Evolutionary conservation across 2,888 invertebrate species (phyloP).

Genomic region (Lampropteryx suffumata): DNA sequence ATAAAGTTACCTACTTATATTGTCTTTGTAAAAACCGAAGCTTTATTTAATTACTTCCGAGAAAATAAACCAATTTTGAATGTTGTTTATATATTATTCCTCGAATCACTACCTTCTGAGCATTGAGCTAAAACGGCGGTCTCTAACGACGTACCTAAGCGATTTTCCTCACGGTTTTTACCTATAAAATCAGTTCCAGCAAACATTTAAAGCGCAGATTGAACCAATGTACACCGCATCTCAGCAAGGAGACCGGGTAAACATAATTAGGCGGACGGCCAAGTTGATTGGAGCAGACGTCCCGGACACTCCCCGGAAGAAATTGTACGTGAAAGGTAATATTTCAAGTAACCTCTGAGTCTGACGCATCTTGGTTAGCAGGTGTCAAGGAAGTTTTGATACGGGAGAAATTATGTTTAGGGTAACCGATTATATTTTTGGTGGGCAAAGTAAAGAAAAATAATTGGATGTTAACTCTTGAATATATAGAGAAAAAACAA

Average conservation of each 20-base stretch:
- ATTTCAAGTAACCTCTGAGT: constrained; percentile 59
- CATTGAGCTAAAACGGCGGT: constrained; percentile 12
- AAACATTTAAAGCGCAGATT: constrained; percentile 49
- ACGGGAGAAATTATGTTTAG: constrained; percentile 34
- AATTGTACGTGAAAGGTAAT: constrained; percentile 64
- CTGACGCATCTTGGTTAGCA: constrained; percentile 47
- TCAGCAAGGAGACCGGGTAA: constrained; percentile 57
- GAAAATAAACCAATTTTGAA: constrained; percentile 1
- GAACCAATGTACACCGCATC: constrained; percentile 48
- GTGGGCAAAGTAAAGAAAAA: no score
- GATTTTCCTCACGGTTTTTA: constrained; percentile 24
- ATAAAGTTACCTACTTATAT: background rate
- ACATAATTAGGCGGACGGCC: constrained; percentile 67
- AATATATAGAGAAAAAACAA: no score
- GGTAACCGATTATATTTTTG: background rate
- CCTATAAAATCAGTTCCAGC: constrained; percentile 46
- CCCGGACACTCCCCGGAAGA: constrained; percentile 54
- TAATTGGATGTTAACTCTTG: background rate
- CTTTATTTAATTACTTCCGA: constrained; percentile 2
- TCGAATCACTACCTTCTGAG: constrained; percentile 4
- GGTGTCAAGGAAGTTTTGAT: constrained; percentile 45
- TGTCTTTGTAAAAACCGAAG: constrained; percentile 6
- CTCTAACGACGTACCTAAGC: constrained; percentile 16
- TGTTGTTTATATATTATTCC: background rate
- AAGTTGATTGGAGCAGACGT: constrained; percentile 65